Evolutionary conservation across 2,888 invertebrate genomes (phyloP).

Genomic region (Urechis unicinctus): DNA sequence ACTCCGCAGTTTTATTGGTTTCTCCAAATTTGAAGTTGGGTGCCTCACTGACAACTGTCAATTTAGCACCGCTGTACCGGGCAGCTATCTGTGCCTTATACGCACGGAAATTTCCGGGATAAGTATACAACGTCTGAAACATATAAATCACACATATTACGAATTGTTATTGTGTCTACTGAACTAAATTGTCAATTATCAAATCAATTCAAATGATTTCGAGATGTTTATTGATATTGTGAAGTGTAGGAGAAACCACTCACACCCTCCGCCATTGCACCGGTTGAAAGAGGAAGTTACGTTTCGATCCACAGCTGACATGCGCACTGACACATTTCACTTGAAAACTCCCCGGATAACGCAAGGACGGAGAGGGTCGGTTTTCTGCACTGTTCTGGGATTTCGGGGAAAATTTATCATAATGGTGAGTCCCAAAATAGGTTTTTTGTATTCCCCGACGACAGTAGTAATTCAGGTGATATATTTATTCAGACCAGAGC

Average conservation of each 20-base stretch:
- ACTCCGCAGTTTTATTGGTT: constrained; percentile 79
- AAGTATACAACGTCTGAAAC: constrained; percentile 89
- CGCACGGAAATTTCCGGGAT: constrained; percentile 96
- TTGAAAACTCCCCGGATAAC: too few relatives aligned
- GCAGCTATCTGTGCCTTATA: constrained; percentile 97
- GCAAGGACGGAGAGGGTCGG: too few relatives aligned
- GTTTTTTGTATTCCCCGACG: too few relatives aligned
- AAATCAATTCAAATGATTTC: neutral
- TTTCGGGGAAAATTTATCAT: too few relatives aligned
- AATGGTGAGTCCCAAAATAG: too few relatives aligned
- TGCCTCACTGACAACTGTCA: constrained; percentile 42
- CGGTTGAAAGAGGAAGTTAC: constrained; percentile 37
- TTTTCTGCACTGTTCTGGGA: too few relatives aligned
- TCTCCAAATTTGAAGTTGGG: constrained; percentile 83
- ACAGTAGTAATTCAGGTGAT: too few relatives aligned
- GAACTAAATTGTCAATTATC: too few relatives aligned
- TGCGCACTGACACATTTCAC: too few relatives aligned
- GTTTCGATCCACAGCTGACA: constrained; percentile 1
- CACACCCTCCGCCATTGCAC: constrained; percentile 57
- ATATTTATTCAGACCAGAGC: too few relatives aligned
- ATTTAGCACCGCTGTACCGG: constrained; percentile 77
- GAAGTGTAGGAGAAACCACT: too few relatives aligned
- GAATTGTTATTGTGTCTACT: too few relatives aligned
- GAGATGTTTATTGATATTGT: neutral
- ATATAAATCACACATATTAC: neutral